Conservation (phyloP, 2,797 vertebrate genomes). For the Catamblyrhynchus diadema region DNA sequence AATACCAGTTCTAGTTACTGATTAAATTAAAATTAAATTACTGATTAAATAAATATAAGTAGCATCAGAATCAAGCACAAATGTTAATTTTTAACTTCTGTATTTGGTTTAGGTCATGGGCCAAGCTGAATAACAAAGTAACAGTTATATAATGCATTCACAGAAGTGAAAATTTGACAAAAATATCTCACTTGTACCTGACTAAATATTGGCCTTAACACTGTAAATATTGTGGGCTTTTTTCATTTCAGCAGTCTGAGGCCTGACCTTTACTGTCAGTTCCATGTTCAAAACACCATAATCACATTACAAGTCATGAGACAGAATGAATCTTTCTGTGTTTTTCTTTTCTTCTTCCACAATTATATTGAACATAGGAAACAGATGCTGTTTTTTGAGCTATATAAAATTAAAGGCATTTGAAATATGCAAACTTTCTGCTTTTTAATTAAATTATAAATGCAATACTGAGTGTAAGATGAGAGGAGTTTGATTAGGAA, state of each 20-base stretch:
- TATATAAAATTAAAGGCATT: slow-evolving; percentile 31
- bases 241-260: slow-evolving; percentile 81
- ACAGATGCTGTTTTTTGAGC: slow-evolving; percentile 42
- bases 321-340: slow-evolving; percentile 30
- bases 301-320: slow-evolving; percentile 69
- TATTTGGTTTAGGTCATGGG: background rate
- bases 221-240: slow-evolving; percentile 65
- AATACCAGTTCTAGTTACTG: background rate
- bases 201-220: slow-evolving; percentile 77
- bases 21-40: no score
- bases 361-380: slow-evolving; percentile 34
- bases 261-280: slow-evolving; percentile 74
- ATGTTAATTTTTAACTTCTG: background rate
- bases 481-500: background rate
- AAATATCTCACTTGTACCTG: slow-evolving; percentile 83
- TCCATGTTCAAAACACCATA: slow-evolving; percentile 79
- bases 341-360: slow-evolving; percentile 47
- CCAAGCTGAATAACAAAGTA: background rate
- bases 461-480: background rate
- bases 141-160: background rate
- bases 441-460: background rate
- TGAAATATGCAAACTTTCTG: background rate
- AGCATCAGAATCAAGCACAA: background rate
- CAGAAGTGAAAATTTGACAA: background rate
- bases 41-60: background rate